Evolutionary conservation across 2,888 invertebrate species (phyloP).

Genomic region (Caenorhabditis imperialis): DNA sequence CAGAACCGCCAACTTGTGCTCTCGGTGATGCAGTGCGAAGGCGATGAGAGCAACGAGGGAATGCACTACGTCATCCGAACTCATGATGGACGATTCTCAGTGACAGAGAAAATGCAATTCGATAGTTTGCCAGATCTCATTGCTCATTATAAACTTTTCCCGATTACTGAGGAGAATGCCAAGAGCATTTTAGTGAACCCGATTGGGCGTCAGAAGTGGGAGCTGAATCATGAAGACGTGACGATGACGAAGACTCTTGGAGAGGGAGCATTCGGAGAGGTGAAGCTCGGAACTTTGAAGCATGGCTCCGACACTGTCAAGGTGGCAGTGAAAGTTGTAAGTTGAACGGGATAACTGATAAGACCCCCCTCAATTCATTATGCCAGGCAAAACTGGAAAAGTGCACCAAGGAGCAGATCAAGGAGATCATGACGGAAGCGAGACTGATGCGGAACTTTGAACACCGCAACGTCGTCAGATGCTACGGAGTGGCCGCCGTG

Average conservation of each 20-base stretch:
- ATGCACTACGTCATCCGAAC: conserved; percentile 33
- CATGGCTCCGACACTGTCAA: no score
- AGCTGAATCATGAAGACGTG: no score
- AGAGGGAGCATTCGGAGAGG: no score
- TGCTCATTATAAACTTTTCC: no score
- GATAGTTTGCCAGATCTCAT: conserved; percentile 6
- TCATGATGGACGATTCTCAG: conserved; percentile 17
- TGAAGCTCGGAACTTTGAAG: no score
- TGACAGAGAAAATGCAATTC: conserved; percentile 20
- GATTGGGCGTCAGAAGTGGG: no score
- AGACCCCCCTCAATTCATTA: no score
- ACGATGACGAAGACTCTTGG: no score
- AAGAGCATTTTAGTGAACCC: no score
- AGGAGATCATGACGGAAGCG: conserved; percentile 67
- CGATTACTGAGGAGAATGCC: no score
- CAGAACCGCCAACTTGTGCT: conserved; percentile 53
- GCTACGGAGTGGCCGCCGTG: conserved; percentile 67
- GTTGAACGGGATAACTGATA: no score
- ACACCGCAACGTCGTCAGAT: conserved; percentile 62
- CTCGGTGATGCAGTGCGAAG: conserved; percentile 52
- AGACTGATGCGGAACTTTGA: conserved; percentile 67
- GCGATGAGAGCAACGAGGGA: conserved; percentile 25
- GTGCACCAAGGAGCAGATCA: conserved; percentile 67
- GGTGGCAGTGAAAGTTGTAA: no score
- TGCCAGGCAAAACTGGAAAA: conserved; percentile 63